These are phyloP conservation scores for Pseudorasbora parva DNA, from an alignment of 2,113 vertebrate species.

Conservation along the genomic window DNA sequence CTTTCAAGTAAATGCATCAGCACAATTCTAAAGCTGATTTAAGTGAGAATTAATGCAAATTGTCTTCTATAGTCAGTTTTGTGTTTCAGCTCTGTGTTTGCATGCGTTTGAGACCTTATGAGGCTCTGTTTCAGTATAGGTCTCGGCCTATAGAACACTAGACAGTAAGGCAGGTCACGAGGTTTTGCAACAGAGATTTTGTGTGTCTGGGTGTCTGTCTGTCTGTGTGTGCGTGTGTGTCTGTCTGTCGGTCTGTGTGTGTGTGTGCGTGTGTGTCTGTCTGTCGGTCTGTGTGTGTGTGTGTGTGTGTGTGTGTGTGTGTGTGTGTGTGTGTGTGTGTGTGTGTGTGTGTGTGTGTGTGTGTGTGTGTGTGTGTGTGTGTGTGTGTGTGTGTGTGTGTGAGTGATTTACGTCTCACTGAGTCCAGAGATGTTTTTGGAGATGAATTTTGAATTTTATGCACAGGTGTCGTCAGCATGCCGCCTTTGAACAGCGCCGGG, in stretches of 20 bases:
- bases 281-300: not conserved
- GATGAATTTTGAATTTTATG: constrained; percentile 25
- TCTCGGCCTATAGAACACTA: not conserved
- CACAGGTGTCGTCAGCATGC: constrained; percentile 23
- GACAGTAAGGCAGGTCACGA: not conserved
- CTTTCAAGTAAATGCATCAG: no score
- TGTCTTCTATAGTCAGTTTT: not conserved
- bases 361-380: no score
- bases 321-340: constrained; percentile 10
- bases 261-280: not conserved
- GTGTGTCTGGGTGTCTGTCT: no score
- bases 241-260: no score
- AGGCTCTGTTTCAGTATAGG: not conserved
- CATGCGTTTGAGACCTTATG: not conserved
- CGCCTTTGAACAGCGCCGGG: constrained; percentile 18
- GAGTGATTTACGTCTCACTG: not conserved
- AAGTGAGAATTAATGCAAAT: not conserved
- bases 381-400: constrained; percentile 25
- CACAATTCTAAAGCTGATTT: not conserved
- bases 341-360: constrained; percentile 18
- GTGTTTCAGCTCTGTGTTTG: not conserved
- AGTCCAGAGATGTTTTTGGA: constrained; percentile 16
- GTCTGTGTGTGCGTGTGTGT: not conserved
- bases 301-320: not conserved
- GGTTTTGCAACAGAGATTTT: not conserved